Percentiles rank a stretch among this genome's conserved stretches.
These are phyloP conservation scores for Neoscelio sp. DNA, from an alignment of 2,888 invertebrate species.

Conservation along the genomic window DNA sequence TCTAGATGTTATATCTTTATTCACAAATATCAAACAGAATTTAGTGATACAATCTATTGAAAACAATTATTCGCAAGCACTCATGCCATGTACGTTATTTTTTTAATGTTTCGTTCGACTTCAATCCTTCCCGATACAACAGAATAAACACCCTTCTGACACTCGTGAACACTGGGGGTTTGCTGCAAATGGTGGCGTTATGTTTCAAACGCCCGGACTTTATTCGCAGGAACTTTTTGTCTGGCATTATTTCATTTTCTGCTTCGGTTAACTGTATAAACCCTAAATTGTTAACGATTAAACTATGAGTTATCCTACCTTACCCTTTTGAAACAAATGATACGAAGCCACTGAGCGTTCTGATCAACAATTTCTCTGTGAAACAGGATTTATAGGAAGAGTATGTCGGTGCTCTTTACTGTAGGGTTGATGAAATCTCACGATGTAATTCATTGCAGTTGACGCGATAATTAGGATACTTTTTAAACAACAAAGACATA, in stretches of 20 bases:
- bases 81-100: no score
- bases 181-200: slow-evolving; percentile 63
- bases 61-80: no score
- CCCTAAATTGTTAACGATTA: slow-evolving; percentile 68
- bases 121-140: no score
- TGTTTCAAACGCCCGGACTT: slow-evolving; percentile 16
- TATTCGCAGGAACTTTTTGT: slow-evolving; percentile 8
- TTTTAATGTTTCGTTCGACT: no score
- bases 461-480: slow-evolving; percentile 56
- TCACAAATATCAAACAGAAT: no score
- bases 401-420: slow-evolving; percentile 64
- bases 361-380: slow-evolving; percentile 67
- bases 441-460: slow-evolving; percentile 55
- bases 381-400: slow-evolving; percentile 60
- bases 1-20: no score
- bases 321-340: slow-evolving; percentile 70
- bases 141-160: no score
- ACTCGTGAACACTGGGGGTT: slow-evolving; percentile 33
- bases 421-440: slow-evolving; percentile 51
- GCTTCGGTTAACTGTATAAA: slow-evolving; percentile 70
- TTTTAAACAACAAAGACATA: slow-evolving; percentile 35
- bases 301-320: slow-evolving; percentile 66
- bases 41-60: no score
- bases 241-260: slow-evolving; percentile 48
- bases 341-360: slow-evolving; percentile 66